These are phyloP conservation scores for Marisa cornuarietis DNA, from an alignment of 1,140 invertebrate species.

Conservation along the genomic window DNA sequence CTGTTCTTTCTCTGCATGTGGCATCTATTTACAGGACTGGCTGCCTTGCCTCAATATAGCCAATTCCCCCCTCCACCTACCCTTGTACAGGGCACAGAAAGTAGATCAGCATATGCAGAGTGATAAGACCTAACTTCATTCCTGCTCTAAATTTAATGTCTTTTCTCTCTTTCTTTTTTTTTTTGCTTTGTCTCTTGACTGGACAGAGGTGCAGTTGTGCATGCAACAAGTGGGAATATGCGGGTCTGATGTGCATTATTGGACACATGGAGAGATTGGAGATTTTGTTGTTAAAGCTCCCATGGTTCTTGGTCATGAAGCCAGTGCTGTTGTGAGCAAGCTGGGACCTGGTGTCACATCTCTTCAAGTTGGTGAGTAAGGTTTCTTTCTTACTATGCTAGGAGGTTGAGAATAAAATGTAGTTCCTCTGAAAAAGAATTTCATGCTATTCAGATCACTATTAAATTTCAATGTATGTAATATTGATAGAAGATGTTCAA, in stretches of 20 bases:
- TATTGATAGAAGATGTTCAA: too few relatives aligned
- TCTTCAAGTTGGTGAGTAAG: conserved; percentile 58
- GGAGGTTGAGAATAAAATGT: background rate
- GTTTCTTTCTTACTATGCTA: background rate
- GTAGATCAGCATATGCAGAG: too few relatives aligned
- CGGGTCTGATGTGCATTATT: conserved; percentile 95
- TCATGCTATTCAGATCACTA: too few relatives aligned
- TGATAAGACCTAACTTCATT: too few relatives aligned
- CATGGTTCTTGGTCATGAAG: conserved; percentile 64
- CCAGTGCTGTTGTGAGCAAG: conserved; percentile 66
- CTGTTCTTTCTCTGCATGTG: too few relatives aligned
- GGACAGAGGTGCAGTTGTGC: conserved; percentile 83
- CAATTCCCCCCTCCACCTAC: too few relatives aligned
- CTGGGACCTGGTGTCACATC: conserved; percentile 59
- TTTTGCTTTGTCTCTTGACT: conserved; percentile 23
- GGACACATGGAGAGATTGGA: conserved; percentile 79
- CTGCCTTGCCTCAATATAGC: too few relatives aligned
- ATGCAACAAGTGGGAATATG: conserved; percentile 95
- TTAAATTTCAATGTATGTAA: too few relatives aligned
- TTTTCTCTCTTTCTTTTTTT: conserved; percentile 15
- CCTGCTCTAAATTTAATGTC: too few relatives aligned
- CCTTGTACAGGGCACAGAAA: too few relatives aligned
- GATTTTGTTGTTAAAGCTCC: conserved; percentile 62
- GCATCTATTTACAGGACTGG: too few relatives aligned
- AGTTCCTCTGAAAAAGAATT: background rate